A percentile compares a stretch with the other conserved stretches of the same genome.
Evolutionary conservation across 1,140 invertebrate species (phyloP).

Genomic region (Tetragonula clypearis): DNA sequence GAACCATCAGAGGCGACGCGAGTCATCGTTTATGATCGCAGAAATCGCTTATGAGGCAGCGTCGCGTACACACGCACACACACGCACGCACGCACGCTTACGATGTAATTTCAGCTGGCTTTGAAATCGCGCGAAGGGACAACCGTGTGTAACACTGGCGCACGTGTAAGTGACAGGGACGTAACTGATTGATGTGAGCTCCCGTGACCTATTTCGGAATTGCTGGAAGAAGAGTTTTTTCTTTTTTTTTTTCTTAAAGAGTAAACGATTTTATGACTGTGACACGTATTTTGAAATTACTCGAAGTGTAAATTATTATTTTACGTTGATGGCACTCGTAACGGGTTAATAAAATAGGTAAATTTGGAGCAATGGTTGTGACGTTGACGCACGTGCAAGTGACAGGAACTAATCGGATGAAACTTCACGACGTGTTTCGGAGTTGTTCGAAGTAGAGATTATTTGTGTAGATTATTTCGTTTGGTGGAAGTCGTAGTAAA

Average conservation of each 20-base stretch:
- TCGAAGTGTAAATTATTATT: too few relatives aligned
- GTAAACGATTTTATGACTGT: too few relatives aligned
- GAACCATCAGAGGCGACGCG: not conserved
- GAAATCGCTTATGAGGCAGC: constrained; percentile 45
- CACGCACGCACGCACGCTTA: constrained; percentile 7
- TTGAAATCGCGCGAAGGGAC: constrained; percentile 51
- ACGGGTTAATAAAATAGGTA: too few relatives aligned
- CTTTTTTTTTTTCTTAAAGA: too few relatives aligned
- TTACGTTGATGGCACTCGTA: too few relatives aligned
- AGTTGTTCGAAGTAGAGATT: too few relatives aligned
- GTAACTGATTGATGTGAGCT: not conserved
- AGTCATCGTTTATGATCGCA: constrained; percentile 44
- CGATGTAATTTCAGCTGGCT: constrained; percentile 64
- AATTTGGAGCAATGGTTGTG: too few relatives aligned
- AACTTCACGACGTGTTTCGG: not conserved
- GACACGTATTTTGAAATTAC: too few relatives aligned
- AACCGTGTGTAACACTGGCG: constrained; percentile 23
- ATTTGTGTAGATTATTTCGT: too few relatives aligned
- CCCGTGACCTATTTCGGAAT: not conserved
- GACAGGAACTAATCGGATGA: constrained; percentile 16
- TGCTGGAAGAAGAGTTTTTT: too few relatives aligned
- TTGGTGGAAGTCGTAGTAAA: too few relatives aligned
- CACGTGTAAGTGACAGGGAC: constrained; percentile 53
- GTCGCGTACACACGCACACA: constrained; percentile 24
- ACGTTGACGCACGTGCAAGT: constrained; percentile 28